Conservation (phyloP, 2,797 vertebrate species). For the Falco novaeseelandiae region DNA sequence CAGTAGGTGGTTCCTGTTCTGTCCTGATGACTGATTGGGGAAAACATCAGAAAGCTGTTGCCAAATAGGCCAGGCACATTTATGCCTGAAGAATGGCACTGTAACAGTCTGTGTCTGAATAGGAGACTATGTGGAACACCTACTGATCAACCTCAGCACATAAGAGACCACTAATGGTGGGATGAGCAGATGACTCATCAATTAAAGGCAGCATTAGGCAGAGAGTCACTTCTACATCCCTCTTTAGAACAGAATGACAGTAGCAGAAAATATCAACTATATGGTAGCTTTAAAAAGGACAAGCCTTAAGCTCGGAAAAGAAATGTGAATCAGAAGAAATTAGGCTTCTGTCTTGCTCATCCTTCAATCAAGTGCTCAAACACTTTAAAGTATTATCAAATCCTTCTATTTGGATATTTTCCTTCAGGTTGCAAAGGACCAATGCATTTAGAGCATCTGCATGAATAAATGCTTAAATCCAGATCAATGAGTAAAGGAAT, state of each 20-base stretch:
- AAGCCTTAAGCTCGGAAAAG: not conserved
- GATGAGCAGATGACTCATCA: not conserved
- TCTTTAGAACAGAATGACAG: rapidly evolving
- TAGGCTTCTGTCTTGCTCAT: not conserved
- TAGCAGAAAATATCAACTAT: not conserved
- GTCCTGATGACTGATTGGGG: rapidly evolving
- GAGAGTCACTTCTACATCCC: not conserved
- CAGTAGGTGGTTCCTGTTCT: not conserved
- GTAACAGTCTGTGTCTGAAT: not conserved
- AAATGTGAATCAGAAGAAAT: not conserved
- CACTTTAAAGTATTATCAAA: not conserved
- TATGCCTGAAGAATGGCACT: not conserved
- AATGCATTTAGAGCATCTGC: not conserved
- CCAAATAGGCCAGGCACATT: not conserved
- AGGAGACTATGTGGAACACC: not conserved
- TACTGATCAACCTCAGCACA: not conserved
- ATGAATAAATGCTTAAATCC: not conserved
- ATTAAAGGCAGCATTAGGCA: not conserved
- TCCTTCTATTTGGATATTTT: not conserved
- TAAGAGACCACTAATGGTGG: not conserved
- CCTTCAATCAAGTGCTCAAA: not conserved
- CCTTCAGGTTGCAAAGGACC: not conserved
- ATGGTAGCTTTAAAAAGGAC: not conserved
- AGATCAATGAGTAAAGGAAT: conserved; percentile 7
- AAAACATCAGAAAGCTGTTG: not conserved